These are phyloP conservation scores for Galbula dea DNA, from an alignment of 2,113 vertebrate species.

Conservation along the genomic window DNA sequence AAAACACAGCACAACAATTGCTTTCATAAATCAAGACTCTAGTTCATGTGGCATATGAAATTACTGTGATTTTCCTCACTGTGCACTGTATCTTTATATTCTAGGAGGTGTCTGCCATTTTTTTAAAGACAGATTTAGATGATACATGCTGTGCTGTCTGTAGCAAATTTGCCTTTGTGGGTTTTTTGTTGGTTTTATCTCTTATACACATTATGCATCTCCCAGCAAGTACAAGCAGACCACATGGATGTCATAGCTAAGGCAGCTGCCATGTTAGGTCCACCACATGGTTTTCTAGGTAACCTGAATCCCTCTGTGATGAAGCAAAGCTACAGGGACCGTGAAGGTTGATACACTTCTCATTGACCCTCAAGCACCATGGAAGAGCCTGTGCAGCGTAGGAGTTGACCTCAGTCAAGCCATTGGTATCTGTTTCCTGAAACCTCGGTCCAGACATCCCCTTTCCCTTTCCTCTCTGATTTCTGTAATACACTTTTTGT, in stretches of 20 bases:
- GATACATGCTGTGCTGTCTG: not conserved
- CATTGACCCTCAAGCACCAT: not conserved
- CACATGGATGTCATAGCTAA: not conserved
- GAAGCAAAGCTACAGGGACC: not conserved
- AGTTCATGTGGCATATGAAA: not conserved
- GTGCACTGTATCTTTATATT: not conserved
- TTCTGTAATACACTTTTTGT: not conserved
- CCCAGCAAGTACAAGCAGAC: not conserved
- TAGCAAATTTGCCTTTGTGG: not conserved
- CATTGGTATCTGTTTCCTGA: not conserved
- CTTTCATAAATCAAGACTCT: not conserved
- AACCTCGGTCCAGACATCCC: not conserved
- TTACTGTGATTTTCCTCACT: constrained; percentile 20
- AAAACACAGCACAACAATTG: not conserved
- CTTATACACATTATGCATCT: not conserved
- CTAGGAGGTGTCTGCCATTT: not conserved
- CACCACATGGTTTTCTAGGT: not conserved
- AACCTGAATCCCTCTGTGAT: not conserved
- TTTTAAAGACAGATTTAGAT: not conserved
- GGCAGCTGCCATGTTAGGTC: not conserved
- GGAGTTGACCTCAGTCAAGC: not conserved
- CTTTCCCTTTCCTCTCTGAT: not conserved
- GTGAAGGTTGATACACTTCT: not conserved
- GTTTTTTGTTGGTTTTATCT: not conserved
- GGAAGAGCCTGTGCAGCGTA: not conserved